Percentiles rank a stretch among this genome's conserved stretches.
Conservation (phyloP, 2,113 vertebrate species). For the Semnornis frantzii region DNA sequence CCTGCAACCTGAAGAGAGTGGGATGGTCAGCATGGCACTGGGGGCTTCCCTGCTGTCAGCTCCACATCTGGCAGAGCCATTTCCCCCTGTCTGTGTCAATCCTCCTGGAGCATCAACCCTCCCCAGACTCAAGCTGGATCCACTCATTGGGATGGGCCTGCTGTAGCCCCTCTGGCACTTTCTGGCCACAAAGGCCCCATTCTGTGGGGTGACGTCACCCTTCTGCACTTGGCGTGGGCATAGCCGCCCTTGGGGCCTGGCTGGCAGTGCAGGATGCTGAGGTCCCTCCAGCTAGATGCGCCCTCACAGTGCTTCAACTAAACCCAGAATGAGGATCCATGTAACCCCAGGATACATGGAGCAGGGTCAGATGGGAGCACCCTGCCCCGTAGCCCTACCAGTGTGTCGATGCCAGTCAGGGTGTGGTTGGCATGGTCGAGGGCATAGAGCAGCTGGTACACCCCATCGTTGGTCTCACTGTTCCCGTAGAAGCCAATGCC, state of each 20-base stretch:
- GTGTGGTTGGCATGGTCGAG: slow-evolving; percentile 93
- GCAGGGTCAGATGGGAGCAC: too few species aligned
- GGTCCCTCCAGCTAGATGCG: not conserved
- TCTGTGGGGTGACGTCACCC: slow-evolving; percentile 9
- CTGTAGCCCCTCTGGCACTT: accelerated
- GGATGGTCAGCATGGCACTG: accelerated
- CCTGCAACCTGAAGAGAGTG: slow-evolving; percentile 75
- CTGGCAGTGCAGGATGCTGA: accelerated
- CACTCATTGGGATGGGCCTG: not conserved
- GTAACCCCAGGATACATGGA: accelerated
- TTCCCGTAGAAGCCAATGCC: slow-evolving; percentile 97
- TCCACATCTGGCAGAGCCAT: accelerated
- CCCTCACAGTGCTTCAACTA: not conserved
- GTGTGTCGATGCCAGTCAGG: slow-evolving; percentile 84
- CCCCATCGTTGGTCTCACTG: slow-evolving; percentile 94
- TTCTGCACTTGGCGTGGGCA: not conserved
- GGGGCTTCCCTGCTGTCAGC: not conserved
- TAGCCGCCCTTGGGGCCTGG: not conserved
- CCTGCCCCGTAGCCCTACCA: slow-evolving; percentile 76
- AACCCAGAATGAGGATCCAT: accelerated
- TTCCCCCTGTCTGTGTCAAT: accelerated
- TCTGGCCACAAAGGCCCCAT: slow-evolving; percentile 25
- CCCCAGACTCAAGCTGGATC: accelerated
- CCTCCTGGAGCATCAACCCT: not conserved
- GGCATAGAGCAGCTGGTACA: slow-evolving; percentile 93